Percentiles rank a stretch among this genome's conserved stretches.
Evolutionary conservation across 2,888 invertebrate species (phyloP).

Genomic region (Sipha maydis): DNA sequence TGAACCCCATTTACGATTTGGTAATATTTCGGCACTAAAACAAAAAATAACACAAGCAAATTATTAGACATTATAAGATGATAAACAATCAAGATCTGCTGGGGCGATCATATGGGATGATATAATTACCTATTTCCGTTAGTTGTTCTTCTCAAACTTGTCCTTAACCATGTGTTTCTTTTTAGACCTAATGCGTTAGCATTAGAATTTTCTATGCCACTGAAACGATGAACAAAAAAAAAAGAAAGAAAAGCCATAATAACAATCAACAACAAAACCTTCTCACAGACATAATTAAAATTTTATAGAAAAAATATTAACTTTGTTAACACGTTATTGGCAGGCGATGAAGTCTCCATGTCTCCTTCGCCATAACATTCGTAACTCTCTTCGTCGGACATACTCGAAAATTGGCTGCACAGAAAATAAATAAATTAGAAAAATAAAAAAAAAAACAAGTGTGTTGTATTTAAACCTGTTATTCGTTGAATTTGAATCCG

Average conservation of each 20-base stretch:
- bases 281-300: not conserved
- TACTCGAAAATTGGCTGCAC: constrained; percentile 70
- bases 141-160: constrained; percentile 82
- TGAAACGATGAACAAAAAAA: constrained; percentile 16
- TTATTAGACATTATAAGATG: not conserved
- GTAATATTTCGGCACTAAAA: constrained; percentile 72
- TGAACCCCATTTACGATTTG: constrained; percentile 75
- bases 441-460: not conserved
- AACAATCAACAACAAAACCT: too few relatives aligned
- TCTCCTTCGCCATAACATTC: constrained; percentile 81
- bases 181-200: constrained; percentile 63
- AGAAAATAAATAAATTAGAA: constrained; percentile 3
- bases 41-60: constrained; percentile 63
- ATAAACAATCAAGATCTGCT: not conserved
- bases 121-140: constrained; percentile 65
- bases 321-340: constrained; percentile 47
- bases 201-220: constrained; percentile 43
- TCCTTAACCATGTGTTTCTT: constrained; percentile 86
- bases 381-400: constrained; percentile 84
- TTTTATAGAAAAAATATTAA: constrained; percentile 7
- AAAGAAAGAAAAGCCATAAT: not conserved
- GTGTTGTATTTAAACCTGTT: constrained; percentile 30
- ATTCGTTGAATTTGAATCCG: constrained; percentile 56
- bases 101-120: not conserved
- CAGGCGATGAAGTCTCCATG: constrained; percentile 68